Percentiles rank a stretch among this genome's conserved stretches.
These are phyloP conservation scores for Coboldia fuscipes DNA, from an alignment of 1,140 invertebrate species.

Conservation along the genomic window DNA sequence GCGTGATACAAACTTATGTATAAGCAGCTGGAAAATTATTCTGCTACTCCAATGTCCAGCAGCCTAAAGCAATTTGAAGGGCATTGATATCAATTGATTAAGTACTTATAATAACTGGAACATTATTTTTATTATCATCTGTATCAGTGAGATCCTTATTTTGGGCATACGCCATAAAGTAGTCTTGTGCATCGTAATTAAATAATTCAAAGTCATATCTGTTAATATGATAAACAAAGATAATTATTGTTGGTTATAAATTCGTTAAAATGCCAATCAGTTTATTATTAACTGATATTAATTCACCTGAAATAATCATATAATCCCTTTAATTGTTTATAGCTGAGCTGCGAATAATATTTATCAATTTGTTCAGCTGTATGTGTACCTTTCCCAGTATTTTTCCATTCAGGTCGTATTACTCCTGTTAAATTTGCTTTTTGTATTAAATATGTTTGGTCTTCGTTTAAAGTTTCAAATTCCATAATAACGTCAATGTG, in stretches of 20 bases:
- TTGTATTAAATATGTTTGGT: constrained; percentile 64
- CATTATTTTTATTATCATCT: constrained; percentile 6
- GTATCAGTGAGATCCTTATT: constrained; percentile 23
- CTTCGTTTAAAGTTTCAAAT: constrained; percentile 71
- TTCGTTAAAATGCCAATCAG: neutral
- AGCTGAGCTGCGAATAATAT: constrained; percentile 50
- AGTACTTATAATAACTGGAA: no score
- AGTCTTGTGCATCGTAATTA: constrained; percentile 53
- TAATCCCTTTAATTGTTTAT: constrained; percentile 46
- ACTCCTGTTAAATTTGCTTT: constrained; percentile 48
- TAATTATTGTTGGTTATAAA: neutral
- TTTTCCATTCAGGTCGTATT: constrained; percentile 61
- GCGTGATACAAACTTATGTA: no score
- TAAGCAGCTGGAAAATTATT: no score
- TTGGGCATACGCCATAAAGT: constrained; percentile 29
- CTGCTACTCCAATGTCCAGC: no score
- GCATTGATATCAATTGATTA: no score
- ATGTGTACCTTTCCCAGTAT: constrained; percentile 46
- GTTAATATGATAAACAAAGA: constrained; percentile 6
- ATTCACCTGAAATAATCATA: constrained; percentile 58
- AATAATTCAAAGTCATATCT: constrained; percentile 72
- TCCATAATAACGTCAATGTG: constrained; percentile 72
- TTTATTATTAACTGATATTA: neutral
- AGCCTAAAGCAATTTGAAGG: no score
- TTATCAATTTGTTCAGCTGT: constrained; percentile 45